These are phyloP conservation scores for Silurus asotus DNA, from an alignment of 2,113 vertebrate species.

Conservation along the genomic window DNA sequence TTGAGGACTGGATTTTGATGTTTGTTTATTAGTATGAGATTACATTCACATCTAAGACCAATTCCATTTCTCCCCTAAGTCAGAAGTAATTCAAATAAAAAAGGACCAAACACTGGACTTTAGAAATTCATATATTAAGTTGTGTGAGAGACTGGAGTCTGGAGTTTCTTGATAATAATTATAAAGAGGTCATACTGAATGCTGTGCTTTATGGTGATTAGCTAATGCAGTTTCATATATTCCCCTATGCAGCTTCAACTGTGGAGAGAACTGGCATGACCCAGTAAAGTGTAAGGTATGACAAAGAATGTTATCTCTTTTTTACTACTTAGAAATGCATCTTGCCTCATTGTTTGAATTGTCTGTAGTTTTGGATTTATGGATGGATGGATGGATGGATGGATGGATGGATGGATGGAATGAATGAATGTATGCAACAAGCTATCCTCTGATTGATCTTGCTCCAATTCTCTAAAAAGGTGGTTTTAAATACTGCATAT, in stretches of 20 bases:
- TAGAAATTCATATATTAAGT: background rate
- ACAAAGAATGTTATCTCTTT: background rate
- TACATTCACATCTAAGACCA: no score
- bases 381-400: no score
- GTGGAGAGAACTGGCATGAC: slow-evolving; percentile 99
- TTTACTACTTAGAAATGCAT: background rate
- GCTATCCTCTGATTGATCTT: background rate
- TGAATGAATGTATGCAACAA: background rate
- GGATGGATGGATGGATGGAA: no score
- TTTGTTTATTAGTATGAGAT: no score
- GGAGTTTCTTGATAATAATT: background rate
- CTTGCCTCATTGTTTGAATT: background rate
- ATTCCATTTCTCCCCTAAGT: background rate
- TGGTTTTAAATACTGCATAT: background rate
- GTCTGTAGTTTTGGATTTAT: no score
- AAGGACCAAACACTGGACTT: no score
- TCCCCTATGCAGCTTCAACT: slow-evolving; percentile 87
- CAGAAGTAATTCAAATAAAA: background rate
- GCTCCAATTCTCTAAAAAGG: background rate
- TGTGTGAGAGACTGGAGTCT: background rate
- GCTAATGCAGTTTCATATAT: slow-evolving; percentile 32
- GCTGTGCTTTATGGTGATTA: background rate
- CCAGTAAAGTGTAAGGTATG: slow-evolving; percentile 98
- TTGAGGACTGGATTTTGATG: no score
- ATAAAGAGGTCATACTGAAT: background rate